Evolutionary conservation across 2,888 invertebrate species (phyloP).

Genomic region (Hydroisotoma schaefferi): DNA sequence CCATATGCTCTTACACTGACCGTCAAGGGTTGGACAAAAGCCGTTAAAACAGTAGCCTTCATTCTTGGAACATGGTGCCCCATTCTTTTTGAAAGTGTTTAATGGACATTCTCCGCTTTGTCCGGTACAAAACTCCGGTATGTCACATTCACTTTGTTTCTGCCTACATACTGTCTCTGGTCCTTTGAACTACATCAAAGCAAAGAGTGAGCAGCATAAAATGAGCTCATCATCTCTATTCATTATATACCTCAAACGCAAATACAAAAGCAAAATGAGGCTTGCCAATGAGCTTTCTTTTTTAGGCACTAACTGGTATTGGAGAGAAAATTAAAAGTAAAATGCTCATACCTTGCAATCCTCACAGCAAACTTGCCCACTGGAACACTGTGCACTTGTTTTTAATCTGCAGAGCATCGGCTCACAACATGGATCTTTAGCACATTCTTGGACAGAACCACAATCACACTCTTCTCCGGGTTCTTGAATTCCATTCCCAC

Average conservation of each 20-base stretch:
- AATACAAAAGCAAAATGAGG: not conserved
- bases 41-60: constrained; percentile 88
- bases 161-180: constrained; percentile 80
- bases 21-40: constrained; percentile 77
- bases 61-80: constrained; percentile 69
- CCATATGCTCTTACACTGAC: constrained; percentile 93
- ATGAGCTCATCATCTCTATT: constrained; percentile 8
- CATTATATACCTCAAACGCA: not conserved
- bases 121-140: constrained; percentile 91
- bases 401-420: constrained; percentile 80
- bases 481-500: constrained; percentile 92
- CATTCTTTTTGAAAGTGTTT: constrained; percentile 90
- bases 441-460: constrained; percentile 85
- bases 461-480: constrained; percentile 98
- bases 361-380: constrained; percentile 81
- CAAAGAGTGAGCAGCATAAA: not conserved
- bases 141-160: constrained; percentile 87
- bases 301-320: no score
- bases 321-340: no score
- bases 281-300: no score
- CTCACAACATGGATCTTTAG: constrained; percentile 92
- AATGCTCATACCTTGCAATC: constrained; percentile 80
- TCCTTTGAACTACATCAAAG: constrained; percentile 67
- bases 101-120: constrained; percentile 81
- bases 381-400: constrained; percentile 89